Evolutionary conservation across 35 echinoderm and acorn worm genomes (phyloP).

Genomic region (Hemicentrotus pulcherrimus): DNA sequence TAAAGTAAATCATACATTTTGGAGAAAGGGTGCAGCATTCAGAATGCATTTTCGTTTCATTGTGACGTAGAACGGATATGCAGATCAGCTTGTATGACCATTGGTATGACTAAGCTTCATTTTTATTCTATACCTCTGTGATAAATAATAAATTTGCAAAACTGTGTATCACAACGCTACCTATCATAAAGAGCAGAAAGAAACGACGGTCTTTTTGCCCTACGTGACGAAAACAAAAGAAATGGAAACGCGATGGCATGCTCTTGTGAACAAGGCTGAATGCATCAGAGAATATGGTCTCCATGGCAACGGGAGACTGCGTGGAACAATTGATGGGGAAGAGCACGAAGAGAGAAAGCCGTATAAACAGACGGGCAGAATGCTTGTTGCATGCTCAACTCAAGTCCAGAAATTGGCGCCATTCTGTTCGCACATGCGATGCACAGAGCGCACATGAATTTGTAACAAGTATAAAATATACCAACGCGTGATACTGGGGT

Average conservation of each 20-base stretch:
- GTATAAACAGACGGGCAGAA: background rate
- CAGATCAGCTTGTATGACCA: background rate
- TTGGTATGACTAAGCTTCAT: background rate
- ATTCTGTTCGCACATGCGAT: too few relatives aligned
- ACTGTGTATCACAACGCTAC: background rate
- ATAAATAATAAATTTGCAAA: background rate
- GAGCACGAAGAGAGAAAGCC: background rate
- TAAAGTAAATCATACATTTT: too few relatives aligned
- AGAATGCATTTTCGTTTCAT: background rate
- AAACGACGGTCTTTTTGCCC: background rate
- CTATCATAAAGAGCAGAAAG: too few relatives aligned
- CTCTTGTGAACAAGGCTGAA: background rate
- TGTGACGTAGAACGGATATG: background rate
- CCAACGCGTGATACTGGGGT: too few relatives aligned
- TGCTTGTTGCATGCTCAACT: background rate
- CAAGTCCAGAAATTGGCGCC: too few relatives aligned
- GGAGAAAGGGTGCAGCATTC: background rate
- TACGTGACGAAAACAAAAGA: background rate
- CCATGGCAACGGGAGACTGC: constrained; percentile 4
- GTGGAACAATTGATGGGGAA: background rate
- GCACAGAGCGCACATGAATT: too few relatives aligned
- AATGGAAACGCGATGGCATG: background rate
- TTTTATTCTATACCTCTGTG: background rate
- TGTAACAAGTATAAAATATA: too few relatives aligned
- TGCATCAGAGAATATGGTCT: background rate